Evolutionary conservation across 2,888 invertebrate species (phyloP).

Genomic region (Spodoptera littoralis): DNA sequence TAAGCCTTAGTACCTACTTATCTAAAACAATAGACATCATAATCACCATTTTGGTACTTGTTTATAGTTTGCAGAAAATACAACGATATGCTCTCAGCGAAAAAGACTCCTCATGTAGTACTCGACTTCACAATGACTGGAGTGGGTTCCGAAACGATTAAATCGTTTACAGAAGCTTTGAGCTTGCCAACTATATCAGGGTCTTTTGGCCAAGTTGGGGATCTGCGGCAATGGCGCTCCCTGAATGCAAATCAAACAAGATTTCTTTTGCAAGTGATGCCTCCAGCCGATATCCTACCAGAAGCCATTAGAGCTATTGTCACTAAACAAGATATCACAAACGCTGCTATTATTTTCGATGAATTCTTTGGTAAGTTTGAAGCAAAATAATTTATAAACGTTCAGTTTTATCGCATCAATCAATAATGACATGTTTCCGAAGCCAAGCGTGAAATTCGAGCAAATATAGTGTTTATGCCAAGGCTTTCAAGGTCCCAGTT

Average conservation of each 20-base stretch:
- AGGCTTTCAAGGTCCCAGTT: constrained; percentile 38
- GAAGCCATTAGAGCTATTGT: constrained; percentile 95
- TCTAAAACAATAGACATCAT: no score
- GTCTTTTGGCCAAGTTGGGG: constrained; percentile 95
- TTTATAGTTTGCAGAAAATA: constrained; percentile 92
- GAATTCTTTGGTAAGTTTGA: constrained; percentile 92
- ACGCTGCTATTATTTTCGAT: constrained; percentile 97
- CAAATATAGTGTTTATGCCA: constrained; percentile 35
- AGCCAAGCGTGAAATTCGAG: constrained; percentile 44
- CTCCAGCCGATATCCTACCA: constrained; percentile 95
- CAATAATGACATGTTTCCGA: constrained; percentile 46
- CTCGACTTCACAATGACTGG: constrained; percentile 95
- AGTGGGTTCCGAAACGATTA: constrained; percentile 94
- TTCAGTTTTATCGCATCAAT: constrained; percentile 45
- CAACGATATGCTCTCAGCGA: constrained; percentile 90
- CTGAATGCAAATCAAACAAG: constrained; percentile 91
- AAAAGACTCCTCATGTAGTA: constrained; percentile 93
- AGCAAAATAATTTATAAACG: constrained; percentile 17
- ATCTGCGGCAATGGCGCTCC: constrained; percentile 94
- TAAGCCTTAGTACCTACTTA: no score
- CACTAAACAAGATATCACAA: constrained; percentile 94
- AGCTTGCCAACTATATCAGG: constrained; percentile 95
- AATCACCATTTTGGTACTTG: no score
- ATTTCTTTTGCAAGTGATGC: constrained; percentile 94
- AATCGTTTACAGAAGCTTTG: constrained; percentile 94